A percentile compares a stretch with the other conserved stretches of the same genome.
These are phyloP conservation scores for Nesidiocoris tenuis DNA, from an alignment of 2,888 invertebrate genomes.

Conservation along the genomic window DNA sequence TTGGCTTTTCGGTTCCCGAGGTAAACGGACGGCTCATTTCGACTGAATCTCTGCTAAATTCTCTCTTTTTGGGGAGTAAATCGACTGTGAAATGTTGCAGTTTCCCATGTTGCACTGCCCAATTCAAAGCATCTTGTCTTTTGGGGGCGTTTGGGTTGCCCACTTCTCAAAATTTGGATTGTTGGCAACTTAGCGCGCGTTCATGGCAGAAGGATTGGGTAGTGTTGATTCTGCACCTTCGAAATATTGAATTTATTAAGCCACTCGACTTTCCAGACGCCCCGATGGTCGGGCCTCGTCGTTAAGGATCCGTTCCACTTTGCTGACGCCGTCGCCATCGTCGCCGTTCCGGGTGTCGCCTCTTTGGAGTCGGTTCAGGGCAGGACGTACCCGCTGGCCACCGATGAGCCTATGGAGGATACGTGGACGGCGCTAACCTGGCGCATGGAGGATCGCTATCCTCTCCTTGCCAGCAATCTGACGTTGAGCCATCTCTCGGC, in stretches of 20 bases:
- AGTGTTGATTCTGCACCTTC: too few species aligned
- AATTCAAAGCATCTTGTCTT: too few species aligned
- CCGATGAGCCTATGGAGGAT: slow-evolving; percentile 49
- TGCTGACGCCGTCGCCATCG: slow-evolving; percentile 69
- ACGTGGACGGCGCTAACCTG: slow-evolving; percentile 58
- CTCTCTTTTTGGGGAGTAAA: too few species aligned
- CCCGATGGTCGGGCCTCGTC: slow-evolving; percentile 68
- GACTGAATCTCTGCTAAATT: too few species aligned
- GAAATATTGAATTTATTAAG: too few species aligned
- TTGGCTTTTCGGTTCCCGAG: slow-evolving; percentile 73
- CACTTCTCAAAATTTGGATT: too few species aligned
- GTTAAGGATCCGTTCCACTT: slow-evolving; percentile 70
- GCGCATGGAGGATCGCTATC: slow-evolving; percentile 62
- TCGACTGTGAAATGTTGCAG: too few species aligned
- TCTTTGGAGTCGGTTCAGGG: slow-evolving; percentile 56
- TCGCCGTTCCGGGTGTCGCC: slow-evolving; percentile 69
- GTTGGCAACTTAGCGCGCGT: too few species aligned
- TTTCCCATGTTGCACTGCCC: too few species aligned
- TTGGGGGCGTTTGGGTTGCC: too few species aligned
- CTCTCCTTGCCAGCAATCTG: slow-evolving; percentile 57
- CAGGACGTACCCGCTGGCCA: slow-evolving; percentile 58
- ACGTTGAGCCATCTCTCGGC: slow-evolving; percentile 66
- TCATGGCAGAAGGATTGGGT: too few species aligned
- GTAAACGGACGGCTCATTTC: too few species aligned
- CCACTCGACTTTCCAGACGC: slow-evolving; percentile 61